Percentiles rank a stretch among this genome's conserved stretches.
phyloP scores from a whole-genome alignment of 1,140 invertebrate species.

The Lordiphosa stackelbergi region DNA sequence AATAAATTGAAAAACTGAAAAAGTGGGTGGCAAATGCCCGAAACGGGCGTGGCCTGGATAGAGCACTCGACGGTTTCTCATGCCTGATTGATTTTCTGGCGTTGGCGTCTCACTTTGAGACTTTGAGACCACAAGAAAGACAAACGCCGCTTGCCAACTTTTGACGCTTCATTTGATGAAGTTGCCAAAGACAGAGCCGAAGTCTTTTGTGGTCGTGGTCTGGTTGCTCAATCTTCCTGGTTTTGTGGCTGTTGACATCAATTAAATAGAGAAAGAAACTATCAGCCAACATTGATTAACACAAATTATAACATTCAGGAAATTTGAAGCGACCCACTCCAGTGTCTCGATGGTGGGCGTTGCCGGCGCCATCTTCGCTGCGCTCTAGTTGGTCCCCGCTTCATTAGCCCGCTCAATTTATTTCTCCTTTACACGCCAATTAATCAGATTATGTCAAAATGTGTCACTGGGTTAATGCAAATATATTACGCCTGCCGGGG shows the following conservation, averaged over 20 bases:
- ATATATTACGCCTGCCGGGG: constrained; percentile 52
- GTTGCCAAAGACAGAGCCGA: constrained; percentile 55
- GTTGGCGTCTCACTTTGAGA: constrained; percentile 34
- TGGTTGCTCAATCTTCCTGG: constrained; percentile 71
- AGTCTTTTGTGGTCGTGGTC: constrained; percentile 50
- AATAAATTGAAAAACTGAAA: constrained; percentile 63
- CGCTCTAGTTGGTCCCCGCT: constrained; percentile 44
- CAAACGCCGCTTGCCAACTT: constrained; percentile 42
- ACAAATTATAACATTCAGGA: constrained; percentile 39
- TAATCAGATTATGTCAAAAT: constrained; percentile 75
- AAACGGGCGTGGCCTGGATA: constrained; percentile 11
- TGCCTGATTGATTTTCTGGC: constrained; percentile 70
- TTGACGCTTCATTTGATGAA: constrained; percentile 64
- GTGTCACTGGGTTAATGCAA: constrained; percentile 74
- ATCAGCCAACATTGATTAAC: constrained; percentile 32
- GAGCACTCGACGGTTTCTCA: constrained; percentile 23
- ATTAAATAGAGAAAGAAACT: constrained; percentile 31
- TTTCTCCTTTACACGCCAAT: constrained; percentile 68
- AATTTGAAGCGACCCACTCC: constrained; percentile 32
- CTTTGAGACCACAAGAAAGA: constrained; percentile 48
- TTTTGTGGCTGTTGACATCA: constrained; percentile 64
- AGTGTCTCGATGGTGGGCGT: constrained; percentile 16
- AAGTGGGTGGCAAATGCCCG: neutral
- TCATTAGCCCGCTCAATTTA: constrained; percentile 66
- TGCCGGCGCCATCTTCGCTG: constrained; percentile 22